phyloP scores from a whole-genome alignment of 2,888 invertebrate species.

The Arenicola marina region DNA sequence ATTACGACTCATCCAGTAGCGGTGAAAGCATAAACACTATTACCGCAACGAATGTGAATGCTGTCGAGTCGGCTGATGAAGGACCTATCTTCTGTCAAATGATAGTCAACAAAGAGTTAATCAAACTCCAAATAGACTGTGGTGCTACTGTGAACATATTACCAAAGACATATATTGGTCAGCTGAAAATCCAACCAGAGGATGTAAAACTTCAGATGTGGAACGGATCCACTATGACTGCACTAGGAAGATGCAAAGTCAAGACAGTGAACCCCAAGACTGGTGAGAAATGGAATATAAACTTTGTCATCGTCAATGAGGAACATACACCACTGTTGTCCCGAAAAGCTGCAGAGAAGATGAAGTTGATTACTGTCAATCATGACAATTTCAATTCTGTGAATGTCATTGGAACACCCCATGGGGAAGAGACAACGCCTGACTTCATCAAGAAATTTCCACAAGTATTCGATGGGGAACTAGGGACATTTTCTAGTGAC shows the following conservation, averaged over 20 bases:
- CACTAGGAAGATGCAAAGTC: slow-evolving; percentile 1
- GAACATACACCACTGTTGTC: slow-evolving; percentile 2
- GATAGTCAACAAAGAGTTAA: neutral
- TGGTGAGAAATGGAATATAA: slow-evolving; percentile 2
- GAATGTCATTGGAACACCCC: neutral
- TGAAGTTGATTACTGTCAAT: slow-evolving; percentile 17
- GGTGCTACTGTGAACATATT: slow-evolving; percentile 15
- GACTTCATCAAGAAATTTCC: neutral
- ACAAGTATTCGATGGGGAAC: slow-evolving; percentile 8
- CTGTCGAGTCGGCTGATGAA: neutral
- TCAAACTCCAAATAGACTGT: slow-evolving; percentile 20
- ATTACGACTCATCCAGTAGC: neutral
- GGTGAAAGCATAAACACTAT: neutral
- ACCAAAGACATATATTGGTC: neutral
- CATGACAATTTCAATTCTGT: slow-evolving; percentile 11
- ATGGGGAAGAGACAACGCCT: too few species aligned
- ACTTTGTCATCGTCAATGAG: slow-evolving; percentile 1
- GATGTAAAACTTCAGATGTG: slow-evolving; percentile 3
- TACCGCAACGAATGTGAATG: neutral
- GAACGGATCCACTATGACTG: slow-evolving; percentile 2
- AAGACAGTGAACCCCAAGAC: neutral
- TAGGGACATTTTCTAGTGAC: slow-evolving; percentile 10
- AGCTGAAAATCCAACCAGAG: neutral
- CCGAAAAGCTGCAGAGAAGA: slow-evolving; percentile 5
- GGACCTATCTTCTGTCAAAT: neutral